phyloP scores from a whole-genome alignment of 2,888 invertebrate genomes.

The Mechanitis mazaeus region DNA sequence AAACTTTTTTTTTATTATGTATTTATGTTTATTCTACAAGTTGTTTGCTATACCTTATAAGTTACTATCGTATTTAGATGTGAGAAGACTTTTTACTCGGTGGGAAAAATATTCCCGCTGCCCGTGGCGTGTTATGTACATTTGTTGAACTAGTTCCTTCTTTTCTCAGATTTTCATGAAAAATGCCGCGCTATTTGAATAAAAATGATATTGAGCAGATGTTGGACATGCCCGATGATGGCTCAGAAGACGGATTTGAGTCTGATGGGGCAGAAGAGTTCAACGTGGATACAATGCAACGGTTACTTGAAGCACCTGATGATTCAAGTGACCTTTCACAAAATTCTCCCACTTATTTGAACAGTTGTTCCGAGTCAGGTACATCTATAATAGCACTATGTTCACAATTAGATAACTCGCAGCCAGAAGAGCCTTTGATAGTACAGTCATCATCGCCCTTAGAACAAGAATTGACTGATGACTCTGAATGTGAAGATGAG shows the following conservation, averaged over 20 bases:
- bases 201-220: too few relatives aligned
- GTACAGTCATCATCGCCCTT: conserved; percentile 24
- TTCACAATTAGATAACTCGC: conserved; percentile 28
- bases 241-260: background rate
- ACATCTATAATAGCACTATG: conserved; percentile 27
- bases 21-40: conserved; percentile 14
- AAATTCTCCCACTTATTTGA: conserved; percentile 28
- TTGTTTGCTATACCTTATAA: conserved; percentile 11
- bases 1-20: conserved; percentile 24
- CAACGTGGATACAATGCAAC: conserved; percentile 27
- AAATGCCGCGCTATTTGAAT: too few relatives aligned
- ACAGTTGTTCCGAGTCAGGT: conserved; percentile 24
- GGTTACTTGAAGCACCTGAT: conserved; percentile 16
- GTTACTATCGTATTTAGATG: conserved; percentile 22
- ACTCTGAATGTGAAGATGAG: conserved; percentile 30
- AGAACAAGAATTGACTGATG: conserved; percentile 27
- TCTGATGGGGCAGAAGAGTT: conserved; percentile 30
- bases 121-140: conserved; percentile 23
- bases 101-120: conserved; percentile 27
- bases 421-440: conserved; percentile 27
- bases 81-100: conserved; percentile 18
- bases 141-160: conserved; percentile 24
- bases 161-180: conserved; percentile 24
- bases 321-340: conserved; percentile 27
- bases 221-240: too few relatives aligned